Evolutionary conservation across 2,888 invertebrate species (phyloP).

Genomic region (Xestia xanthographa): DNA sequence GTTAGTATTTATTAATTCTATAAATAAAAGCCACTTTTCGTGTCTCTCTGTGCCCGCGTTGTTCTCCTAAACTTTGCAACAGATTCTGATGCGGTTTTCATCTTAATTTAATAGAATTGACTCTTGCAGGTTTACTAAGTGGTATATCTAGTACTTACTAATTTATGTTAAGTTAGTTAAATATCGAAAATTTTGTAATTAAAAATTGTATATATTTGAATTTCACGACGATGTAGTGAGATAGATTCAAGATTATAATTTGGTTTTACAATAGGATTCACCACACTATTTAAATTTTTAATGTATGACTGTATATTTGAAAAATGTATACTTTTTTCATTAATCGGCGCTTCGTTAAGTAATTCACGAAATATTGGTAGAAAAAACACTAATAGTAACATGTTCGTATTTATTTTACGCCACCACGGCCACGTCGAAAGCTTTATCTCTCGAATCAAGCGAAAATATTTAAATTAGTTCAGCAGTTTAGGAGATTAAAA

Average conservation of each 20-base stretch:
- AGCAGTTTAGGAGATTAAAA: slow-evolving; percentile 41
- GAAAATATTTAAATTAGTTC: slow-evolving; percentile 19
- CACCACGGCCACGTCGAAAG: background rate
- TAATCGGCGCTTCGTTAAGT: background rate
- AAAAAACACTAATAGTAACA: background rate
- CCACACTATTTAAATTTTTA: background rate
- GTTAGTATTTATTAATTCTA: background rate
- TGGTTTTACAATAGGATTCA: background rate
- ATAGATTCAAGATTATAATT: background rate
- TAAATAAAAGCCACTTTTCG: background rate
- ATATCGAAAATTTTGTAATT: background rate
- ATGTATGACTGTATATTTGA: background rate
- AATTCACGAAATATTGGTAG: background rate
- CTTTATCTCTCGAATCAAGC: background rate
- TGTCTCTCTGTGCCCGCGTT: background rate
- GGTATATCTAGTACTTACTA: background rate
- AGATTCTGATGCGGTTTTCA: background rate
- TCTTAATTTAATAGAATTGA: background rate
- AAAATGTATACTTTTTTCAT: slow-evolving; percentile 7
- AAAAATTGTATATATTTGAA: background rate
- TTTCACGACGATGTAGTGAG: background rate
- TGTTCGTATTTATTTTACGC: no score
- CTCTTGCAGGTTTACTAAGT: background rate
- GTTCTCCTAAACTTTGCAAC: background rate
- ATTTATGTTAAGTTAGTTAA: background rate